Evolutionary conservation across 2,888 invertebrate species (phyloP).

Genomic region (Glaucopsyche alexis): DNA sequence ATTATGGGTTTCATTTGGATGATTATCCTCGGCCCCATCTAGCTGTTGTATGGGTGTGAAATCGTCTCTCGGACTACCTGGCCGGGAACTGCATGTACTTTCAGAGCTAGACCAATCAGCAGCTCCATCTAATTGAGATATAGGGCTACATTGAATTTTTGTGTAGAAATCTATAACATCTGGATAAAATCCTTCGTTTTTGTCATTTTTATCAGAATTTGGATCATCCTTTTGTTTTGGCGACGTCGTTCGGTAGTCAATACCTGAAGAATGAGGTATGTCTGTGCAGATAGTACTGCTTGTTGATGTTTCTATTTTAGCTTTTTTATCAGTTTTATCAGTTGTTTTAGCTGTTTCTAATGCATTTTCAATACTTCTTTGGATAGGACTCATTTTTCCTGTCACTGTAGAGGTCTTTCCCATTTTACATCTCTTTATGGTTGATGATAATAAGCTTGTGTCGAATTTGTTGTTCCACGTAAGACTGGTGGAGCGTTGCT

Average conservation of each 20-base stretch:
- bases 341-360: slow-evolving; percentile 64
- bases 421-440: slow-evolving; percentile 85
- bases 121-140: slow-evolving; percentile 85
- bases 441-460: slow-evolving; percentile 77
- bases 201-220: slow-evolving; percentile 58
- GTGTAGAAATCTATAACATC: slow-evolving; percentile 78
- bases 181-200: slow-evolving; percentile 68
- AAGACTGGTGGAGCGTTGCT: slow-evolving; percentile 84
- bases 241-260: slow-evolving; percentile 65
- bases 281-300: slow-evolving; percentile 59
- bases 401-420: slow-evolving; percentile 68
- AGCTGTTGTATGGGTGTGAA: slow-evolving; percentile 82
- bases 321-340: slow-evolving; percentile 60
- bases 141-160: slow-evolving; percentile 77
- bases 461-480: slow-evolving; percentile 86
- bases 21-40: slow-evolving; percentile 85
- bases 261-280: slow-evolving; percentile 67
- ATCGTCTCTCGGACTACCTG: slow-evolving; percentile 65
- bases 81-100: slow-evolving; percentile 71
- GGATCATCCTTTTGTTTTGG: slow-evolving; percentile 67
- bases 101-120: slow-evolving; percentile 83
- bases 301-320: slow-evolving; percentile 55
- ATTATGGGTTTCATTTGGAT: slow-evolving; percentile 56
- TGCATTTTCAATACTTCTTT: slow-evolving; percentile 57
- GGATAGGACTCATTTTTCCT: slow-evolving; percentile 68